These are phyloP conservation scores for Melanostoma mellinum DNA, from an alignment of 2,888 invertebrate species.

Conservation along the genomic window DNA sequence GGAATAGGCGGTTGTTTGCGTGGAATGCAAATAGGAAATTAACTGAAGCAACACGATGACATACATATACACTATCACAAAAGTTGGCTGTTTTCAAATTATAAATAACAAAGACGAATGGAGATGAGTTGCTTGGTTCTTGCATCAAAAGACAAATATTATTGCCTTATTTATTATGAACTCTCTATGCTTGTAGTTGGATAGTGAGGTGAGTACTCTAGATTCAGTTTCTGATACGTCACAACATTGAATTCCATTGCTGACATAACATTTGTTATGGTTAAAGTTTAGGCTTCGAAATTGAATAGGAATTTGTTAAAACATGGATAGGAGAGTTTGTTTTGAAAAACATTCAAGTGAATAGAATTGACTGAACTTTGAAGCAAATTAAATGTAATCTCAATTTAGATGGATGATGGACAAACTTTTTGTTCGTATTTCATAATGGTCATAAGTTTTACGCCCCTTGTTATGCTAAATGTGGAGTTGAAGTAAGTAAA, in stretches of 20 bases:
- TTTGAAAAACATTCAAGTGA: no score
- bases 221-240: constrained; percentile 17
- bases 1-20: constrained; percentile 1
- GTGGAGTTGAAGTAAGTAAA: no score
- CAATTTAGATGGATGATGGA: no score
- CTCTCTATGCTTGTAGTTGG: constrained; percentile 6
- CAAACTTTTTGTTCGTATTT: no score
- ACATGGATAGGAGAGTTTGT: no score
- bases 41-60: background rate
- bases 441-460: no score
- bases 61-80: constrained; percentile 11
- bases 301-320: no score
- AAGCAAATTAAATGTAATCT: no score
- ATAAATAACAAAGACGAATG: background rate
- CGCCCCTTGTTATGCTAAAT: no score
- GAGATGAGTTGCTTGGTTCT: constrained; percentile 4
- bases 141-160: constrained; percentile 29
- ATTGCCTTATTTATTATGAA: constrained; percentile 40
- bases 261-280: background rate
- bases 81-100: background rate
- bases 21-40: constrained; percentile 29
- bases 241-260: constrained; percentile 16
- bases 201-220: background rate
- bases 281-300: no score
- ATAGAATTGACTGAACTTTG: no score